Evolutionary conservation across 2,113 vertebrate species (phyloP).

Genomic region (Suricata suricatta): DNA sequence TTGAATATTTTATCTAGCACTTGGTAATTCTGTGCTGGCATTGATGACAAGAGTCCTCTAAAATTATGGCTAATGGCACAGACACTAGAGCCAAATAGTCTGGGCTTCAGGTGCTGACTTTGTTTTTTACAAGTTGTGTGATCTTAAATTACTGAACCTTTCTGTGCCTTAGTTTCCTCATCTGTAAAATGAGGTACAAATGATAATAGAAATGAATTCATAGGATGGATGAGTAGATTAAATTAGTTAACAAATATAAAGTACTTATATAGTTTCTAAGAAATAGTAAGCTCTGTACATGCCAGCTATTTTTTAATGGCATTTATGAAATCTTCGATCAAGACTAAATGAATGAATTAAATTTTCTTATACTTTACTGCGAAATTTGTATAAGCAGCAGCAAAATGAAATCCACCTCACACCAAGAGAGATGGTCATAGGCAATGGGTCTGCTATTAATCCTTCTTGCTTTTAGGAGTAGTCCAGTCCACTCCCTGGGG

Average conservation of each 20-base stretch:
- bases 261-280: background rate
- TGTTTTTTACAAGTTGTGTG: background rate
- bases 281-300: background rate
- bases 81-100: background rate
- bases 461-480: background rate
- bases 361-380: background rate
- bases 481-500: accelerated
- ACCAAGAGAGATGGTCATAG: background rate
- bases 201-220: background rate
- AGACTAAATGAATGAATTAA: slow-evolving; percentile 1
- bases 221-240: background rate
- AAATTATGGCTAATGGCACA: background rate
- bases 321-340: background rate
- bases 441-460: too few relatives aligned
- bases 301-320: background rate
- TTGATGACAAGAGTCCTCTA: background rate
- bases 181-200: background rate
- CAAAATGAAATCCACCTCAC: background rate
- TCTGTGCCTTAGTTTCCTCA: background rate
- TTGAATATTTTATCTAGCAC: background rate
- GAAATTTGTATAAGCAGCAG: background rate
- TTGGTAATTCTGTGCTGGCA: too few relatives aligned
- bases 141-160: background rate
- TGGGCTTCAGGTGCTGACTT: background rate
- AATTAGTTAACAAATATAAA: background rate